These are phyloP conservation scores for Fopius arisanus DNA, from an alignment of 1,140 invertebrate genomes.

Conservation along the genomic window DNA sequence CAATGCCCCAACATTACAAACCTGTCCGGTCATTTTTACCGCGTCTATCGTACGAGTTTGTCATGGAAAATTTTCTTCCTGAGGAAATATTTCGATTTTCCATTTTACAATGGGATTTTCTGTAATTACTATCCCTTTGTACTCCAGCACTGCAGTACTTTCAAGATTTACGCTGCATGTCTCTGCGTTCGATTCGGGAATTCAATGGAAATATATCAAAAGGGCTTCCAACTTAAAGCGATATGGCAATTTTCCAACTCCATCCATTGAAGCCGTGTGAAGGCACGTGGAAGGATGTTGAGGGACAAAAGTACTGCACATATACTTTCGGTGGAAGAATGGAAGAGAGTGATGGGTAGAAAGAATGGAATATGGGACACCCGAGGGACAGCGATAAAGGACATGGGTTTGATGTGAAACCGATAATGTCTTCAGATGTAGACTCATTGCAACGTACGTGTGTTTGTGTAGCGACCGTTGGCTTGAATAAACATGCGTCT, in stretches of 20 bases:
- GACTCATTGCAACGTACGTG: background rate
- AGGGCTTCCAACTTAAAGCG: background rate
- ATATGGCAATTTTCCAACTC: constrained; percentile 13
- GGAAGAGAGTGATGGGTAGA: background rate
- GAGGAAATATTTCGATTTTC: no score
- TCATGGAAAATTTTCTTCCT: no score
- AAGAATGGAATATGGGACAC: constrained; percentile 14
- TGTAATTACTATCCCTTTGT: background rate
- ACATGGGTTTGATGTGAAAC: constrained; percentile 53
- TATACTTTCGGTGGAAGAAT: background rate
- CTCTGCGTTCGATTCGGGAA: background rate
- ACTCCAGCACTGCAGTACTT: background rate
- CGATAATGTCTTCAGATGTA: constrained; percentile 47
- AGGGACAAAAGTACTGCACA: background rate
- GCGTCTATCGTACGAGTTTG: no score
- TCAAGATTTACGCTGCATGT: background rate
- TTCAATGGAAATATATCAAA: background rate
- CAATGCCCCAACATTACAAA: no score
- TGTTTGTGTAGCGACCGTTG: background rate
- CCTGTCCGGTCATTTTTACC: no score
- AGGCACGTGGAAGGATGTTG: background rate
- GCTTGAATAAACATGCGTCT: background rate
- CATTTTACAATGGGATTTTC: background rate
- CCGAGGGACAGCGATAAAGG: constrained; percentile 38
- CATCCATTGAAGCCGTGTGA: background rate